phyloP scores from a whole-genome alignment of 1,140 invertebrate species.

The Drosophila biarmipes region DNA sequence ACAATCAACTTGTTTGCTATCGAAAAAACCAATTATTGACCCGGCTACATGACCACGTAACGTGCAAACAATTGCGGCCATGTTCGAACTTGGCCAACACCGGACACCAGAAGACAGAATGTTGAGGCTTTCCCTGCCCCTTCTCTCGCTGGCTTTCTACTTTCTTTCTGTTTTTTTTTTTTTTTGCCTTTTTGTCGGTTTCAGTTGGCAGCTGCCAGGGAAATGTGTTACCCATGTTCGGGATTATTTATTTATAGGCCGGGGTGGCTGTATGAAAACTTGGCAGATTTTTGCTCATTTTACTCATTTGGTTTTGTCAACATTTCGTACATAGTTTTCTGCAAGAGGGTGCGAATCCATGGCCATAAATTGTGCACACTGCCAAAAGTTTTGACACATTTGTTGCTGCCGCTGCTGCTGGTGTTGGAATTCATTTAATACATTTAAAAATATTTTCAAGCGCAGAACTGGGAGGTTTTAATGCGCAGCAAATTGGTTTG shows the following conservation, averaged over 20 bases:
- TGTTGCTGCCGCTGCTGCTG: constrained; percentile 23
- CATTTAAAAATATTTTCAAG: constrained; percentile 43
- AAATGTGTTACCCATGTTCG: constrained; percentile 74
- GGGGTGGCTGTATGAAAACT: constrained; percentile 31
- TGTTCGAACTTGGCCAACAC: constrained; percentile 52
- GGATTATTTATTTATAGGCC: constrained; percentile 73
- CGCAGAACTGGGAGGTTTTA: constrained; percentile 45
- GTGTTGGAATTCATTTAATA: constrained; percentile 56
- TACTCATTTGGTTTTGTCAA: constrained; percentile 76
- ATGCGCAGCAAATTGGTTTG: constrained; percentile 42
- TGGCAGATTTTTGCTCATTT: constrained; percentile 68
- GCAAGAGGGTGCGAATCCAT: constrained; percentile 44
- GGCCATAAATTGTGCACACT: constrained; percentile 66
- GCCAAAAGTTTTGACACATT: constrained; percentile 69
- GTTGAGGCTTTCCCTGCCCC: constrained; percentile 11
- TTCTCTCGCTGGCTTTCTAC: neutral
- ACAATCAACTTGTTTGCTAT: constrained; percentile 76
- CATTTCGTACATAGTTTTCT: constrained; percentile 62
- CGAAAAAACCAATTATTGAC: constrained; percentile 80
- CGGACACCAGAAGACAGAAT: constrained; percentile 33
- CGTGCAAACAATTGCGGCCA: constrained; percentile 78
- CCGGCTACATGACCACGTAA: constrained; percentile 79
- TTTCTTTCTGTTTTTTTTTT: neutral
- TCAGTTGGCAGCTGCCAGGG: constrained; percentile 52
- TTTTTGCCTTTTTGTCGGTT: neutral